A percentile compares a stretch with the other conserved stretches of the same genome.
Evolutionary conservation across 2,113 vertebrate genomes (phyloP).

Genomic region (Sinosuthora webbiana): DNA sequence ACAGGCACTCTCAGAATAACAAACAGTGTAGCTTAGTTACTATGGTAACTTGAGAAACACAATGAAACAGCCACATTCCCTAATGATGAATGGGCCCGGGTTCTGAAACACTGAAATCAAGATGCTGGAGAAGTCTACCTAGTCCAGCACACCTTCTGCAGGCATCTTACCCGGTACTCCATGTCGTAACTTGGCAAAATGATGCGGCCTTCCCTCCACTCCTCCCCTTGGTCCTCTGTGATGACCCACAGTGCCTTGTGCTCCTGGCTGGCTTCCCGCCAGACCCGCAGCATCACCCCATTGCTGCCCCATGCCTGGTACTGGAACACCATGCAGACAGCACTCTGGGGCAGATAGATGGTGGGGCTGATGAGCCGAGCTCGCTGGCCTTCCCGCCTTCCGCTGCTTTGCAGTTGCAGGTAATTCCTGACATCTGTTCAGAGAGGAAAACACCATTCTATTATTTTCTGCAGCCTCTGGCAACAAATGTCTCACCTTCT

Average conservation of each 20-base stretch:
- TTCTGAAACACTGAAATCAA: slow-evolving; percentile 64
- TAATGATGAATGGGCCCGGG: slow-evolving; percentile 68
- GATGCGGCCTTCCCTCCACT: slow-evolving; percentile 92
- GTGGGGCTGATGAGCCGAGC: slow-evolving; percentile 88
- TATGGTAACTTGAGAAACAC: slow-evolving; percentile 78
- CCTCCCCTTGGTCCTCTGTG: slow-evolving; percentile 86
- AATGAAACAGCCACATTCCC: slow-evolving; percentile 74
- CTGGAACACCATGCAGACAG: slow-evolving; percentile 90
- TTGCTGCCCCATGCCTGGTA: slow-evolving; percentile 87
- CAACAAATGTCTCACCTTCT: background rate
- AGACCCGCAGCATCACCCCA: slow-evolving; percentile 83
- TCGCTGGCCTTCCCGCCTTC: slow-evolving; percentile 80
- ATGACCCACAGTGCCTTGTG: slow-evolving; percentile 89
- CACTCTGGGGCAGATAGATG: slow-evolving; percentile 82
- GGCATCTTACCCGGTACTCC: slow-evolving; percentile 85
- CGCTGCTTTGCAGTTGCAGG: slow-evolving; percentile 83
- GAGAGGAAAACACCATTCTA: background rate
- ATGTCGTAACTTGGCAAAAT: slow-evolving; percentile 89
- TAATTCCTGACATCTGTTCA: slow-evolving; percentile 82
- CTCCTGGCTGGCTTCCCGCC: slow-evolving; percentile 85
- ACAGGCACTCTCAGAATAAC: slow-evolving; percentile 81
- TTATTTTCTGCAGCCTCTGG: background rate
- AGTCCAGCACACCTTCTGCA: background rate
- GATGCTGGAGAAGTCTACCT: slow-evolving; percentile 4
- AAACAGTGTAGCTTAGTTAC: slow-evolving; percentile 81